Base-by-base conservation (phyloP, 2,888 invertebrate genomes). In the Clitarchus hookeri region DNA sequence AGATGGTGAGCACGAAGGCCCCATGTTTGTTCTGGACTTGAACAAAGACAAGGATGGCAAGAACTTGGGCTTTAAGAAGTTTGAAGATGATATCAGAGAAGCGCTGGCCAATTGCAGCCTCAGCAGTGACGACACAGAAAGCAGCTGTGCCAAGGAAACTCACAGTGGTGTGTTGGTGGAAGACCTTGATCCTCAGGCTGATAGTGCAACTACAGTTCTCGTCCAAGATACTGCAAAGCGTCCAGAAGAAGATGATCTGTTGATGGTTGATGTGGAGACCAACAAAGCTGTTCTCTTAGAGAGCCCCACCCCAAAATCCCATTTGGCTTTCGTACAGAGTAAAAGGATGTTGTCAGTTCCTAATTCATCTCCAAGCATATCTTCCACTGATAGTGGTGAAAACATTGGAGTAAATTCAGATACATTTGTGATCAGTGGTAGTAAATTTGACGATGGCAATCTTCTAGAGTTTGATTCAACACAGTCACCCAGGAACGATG, bases 211-310 rank as follows among this genome's bases (percentile, higher is more conserved):
- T 6, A 44, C 85, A 13, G 86, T 86, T n/a, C 84, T 86, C 16
- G 83, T 87, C n/a, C 25, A 19, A 26, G 85, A 44, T 16, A 85
- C 79, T 25, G 79, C 86, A 19, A 78, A 87, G 26, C 87, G 83
- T 25, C 82, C 83, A 9, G 89, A 89, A 83, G 89, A 89, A 44
- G 91, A 91, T 85, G 93, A 93, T 88, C 90, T 93, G 77, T 89
- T 93, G 54, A 89, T 93, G 65, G 91, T 93, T 53, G 92, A 93
- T 88, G 92, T 92, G 0, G 91, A 91, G 88, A 93, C 93, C 0
- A 92, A 93, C 88, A 90, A 92, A 88, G 92, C 92, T 79, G 91
- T 91, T 27, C 88, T 93, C 3, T 88, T 92, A 0, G 91, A 92
- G 87, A 90, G 91, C 44, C 89, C 88, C 9, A 88, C 87, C 77